A percentile compares a stretch with the other conserved stretches of the same genome.
phyloP scores from a whole-genome alignment of 1,140 invertebrate species.

The Ganaspis sp. region DNA sequence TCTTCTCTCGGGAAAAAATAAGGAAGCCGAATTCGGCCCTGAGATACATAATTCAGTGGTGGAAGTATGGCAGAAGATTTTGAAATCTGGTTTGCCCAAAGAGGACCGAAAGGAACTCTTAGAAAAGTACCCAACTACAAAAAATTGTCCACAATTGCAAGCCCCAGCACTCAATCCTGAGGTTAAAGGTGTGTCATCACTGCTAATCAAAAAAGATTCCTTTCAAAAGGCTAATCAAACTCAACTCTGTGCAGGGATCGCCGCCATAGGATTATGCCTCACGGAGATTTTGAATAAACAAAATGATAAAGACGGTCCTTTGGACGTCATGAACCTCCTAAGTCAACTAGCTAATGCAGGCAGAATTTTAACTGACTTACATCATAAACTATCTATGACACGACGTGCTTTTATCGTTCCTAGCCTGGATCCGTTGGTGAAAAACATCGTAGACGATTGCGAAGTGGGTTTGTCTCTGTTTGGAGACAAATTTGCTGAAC shows the following conservation, averaged over 20 bases:
- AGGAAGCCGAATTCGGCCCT: not conserved
- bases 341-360: conserved; percentile 39
- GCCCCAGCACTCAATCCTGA: not conserved
- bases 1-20: not conserved
- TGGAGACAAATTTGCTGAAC: no score
- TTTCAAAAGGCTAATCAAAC: not conserved
- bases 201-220: not conserved
- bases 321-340: conserved; percentile 35
- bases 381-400: conserved; percentile 22
- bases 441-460: conserved; percentile 22
- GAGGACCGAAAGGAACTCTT: not conserved
- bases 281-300: not conserved
- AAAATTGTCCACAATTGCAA: not conserved
- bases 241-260: not conserved
- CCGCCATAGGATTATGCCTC: not conserved
- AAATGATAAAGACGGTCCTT: conserved; percentile 13
- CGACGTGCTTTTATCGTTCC: conserved; percentile 46
- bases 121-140: not conserved
- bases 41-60: not conserved
- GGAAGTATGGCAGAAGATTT: not conserved
- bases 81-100: not conserved
- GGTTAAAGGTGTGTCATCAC: not conserved
- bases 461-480: no score
- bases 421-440: conserved; percentile 37
- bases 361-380: conserved; percentile 37